Percentiles rank a stretch among this genome's conserved stretches.
Conservation (phyloP, 1,140 invertebrate species). For the Tetragnatha versicolor region DNA sequence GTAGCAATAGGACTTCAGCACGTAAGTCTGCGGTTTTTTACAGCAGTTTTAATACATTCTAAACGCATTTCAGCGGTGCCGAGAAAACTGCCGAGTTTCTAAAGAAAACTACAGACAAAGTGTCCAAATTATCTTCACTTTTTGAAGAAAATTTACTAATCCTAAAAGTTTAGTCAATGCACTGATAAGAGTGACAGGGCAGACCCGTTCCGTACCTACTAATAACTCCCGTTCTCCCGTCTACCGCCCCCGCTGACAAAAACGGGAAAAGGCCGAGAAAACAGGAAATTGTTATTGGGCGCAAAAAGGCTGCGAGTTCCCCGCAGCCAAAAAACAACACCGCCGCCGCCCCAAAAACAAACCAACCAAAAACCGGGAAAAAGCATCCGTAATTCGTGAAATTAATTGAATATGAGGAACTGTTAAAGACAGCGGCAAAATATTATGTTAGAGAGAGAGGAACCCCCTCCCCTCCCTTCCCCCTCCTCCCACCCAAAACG, state of each 20-base stretch:
- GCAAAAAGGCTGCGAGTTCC: slow-evolving; percentile 14
- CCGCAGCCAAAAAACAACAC: too few species aligned
- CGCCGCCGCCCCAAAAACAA: neutral
- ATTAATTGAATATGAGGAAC: slow-evolving; percentile 55
- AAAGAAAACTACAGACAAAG: too few species aligned
- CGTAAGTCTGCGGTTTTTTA: too few species aligned
- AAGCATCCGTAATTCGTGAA: slow-evolving; percentile 43
- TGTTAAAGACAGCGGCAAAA: slow-evolving; percentile 53
- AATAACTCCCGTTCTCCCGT: neutral
- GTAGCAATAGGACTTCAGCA: too few species aligned
- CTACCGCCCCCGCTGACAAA: neutral
- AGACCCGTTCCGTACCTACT: neutral
- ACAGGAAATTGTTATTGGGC: slow-evolving; percentile 45
- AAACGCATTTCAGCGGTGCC: too few species aligned
- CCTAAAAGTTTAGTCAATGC: too few species aligned
- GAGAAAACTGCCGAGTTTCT: too few species aligned
- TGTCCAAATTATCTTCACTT: too few species aligned
- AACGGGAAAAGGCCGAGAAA: slow-evolving; percentile 18
- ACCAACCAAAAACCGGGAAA: slow-evolving; percentile 13
- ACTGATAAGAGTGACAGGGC: neutral
- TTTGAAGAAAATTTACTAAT: too few species aligned
- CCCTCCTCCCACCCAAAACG: slow-evolving; percentile 25
- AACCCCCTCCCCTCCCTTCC: slow-evolving; percentile 2
- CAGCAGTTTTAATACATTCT: too few species aligned
- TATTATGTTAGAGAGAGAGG: slow-evolving; percentile 36